These are phyloP conservation scores for Eupeodes luniger DNA, from an alignment of 2,888 invertebrate species.

Conservation along the genomic window DNA sequence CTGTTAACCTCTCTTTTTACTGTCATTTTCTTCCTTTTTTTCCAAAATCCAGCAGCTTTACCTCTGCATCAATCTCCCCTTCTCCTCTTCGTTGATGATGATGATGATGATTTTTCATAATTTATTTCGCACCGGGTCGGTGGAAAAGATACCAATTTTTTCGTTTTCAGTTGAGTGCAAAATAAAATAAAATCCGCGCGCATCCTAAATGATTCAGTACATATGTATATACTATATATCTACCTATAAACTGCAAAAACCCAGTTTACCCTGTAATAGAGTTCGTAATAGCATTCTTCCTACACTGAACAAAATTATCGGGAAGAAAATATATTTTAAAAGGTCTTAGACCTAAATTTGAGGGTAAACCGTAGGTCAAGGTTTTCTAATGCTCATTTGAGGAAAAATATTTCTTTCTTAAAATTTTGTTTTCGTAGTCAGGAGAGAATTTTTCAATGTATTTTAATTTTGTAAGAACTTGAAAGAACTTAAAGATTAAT, in stretches of 20 bases:
- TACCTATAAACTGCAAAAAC: constrained; percentile 30
- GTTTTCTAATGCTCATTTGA: too few relatives aligned
- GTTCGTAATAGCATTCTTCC: constrained; percentile 23
- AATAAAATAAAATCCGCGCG: constrained; percentile 37
- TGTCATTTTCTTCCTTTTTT: not conserved
- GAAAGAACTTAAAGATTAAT: too few relatives aligned
- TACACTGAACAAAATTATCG: not conserved
- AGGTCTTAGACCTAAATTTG: too few relatives aligned
- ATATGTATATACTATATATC: not conserved
- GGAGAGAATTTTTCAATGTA: too few relatives aligned
- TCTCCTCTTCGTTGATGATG: constrained; percentile 53
- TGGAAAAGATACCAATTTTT: constrained; percentile 29
- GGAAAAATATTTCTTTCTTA: too few relatives aligned
- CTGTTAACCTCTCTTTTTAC: constrained; percentile 12
- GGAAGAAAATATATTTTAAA: too few relatives aligned
- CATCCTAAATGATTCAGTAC: constrained; percentile 50
- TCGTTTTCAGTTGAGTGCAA: constrained; percentile 37
- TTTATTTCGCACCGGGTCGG: constrained; percentile 52
- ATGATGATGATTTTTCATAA: constrained; percentile 69
- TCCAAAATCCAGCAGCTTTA: not conserved
- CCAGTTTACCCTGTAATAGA: constrained; percentile 48
- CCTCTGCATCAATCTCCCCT: not conserved
- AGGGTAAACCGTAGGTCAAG: too few relatives aligned
- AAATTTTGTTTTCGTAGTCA: too few relatives aligned
- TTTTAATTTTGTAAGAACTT: too few relatives aligned